Evolutionary conservation across 1,140 invertebrate genomes (phyloP).

Genomic region (Trachymyrmex cornetzi): DNA sequence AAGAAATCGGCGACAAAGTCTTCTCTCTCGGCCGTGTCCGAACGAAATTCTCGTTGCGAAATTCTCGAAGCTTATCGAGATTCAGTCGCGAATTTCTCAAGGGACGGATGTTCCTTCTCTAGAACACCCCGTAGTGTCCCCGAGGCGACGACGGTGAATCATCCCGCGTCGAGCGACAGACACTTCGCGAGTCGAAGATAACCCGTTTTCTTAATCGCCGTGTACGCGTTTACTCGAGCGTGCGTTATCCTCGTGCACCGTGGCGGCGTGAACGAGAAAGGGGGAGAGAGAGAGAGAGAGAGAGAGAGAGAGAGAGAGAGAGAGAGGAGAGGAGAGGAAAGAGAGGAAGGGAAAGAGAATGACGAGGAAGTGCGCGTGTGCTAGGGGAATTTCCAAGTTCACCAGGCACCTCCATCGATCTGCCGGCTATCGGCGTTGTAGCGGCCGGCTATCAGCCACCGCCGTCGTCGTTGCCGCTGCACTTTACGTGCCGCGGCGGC

Average conservation of each 20-base stretch:
- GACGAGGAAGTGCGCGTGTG: slow-evolving; percentile 75
- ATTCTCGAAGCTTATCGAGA: neutral
- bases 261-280: slow-evolving; percentile 21
- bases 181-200: slow-evolving; percentile 15
- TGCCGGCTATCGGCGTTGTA: slow-evolving; percentile 62
- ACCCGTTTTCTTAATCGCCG: slow-evolving; percentile 50
- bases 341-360: slow-evolving; percentile 28
- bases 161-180: neutral
- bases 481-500: slow-evolving; percentile 63
- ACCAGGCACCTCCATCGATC: slow-evolving; percentile 78
- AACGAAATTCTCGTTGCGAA: no score
- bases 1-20: neutral
- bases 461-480: slow-evolving; percentile 56
- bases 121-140: neutral
- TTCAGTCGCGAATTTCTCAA: neutral
- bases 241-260: slow-evolving; percentile 50
- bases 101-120: neutral
- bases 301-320: neutral
- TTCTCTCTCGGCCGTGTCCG: neutral
- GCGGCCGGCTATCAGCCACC: slow-evolving; percentile 45
- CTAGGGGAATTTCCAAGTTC: slow-evolving; percentile 78
- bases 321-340: no score
- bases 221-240: slow-evolving; percentile 43
- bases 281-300: neutral
- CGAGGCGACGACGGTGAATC: slow-evolving; percentile 22